Evolutionary conservation across 2,113 vertebrate genomes (phyloP).

Genomic region (Bombycilla garrulus): DNA sequence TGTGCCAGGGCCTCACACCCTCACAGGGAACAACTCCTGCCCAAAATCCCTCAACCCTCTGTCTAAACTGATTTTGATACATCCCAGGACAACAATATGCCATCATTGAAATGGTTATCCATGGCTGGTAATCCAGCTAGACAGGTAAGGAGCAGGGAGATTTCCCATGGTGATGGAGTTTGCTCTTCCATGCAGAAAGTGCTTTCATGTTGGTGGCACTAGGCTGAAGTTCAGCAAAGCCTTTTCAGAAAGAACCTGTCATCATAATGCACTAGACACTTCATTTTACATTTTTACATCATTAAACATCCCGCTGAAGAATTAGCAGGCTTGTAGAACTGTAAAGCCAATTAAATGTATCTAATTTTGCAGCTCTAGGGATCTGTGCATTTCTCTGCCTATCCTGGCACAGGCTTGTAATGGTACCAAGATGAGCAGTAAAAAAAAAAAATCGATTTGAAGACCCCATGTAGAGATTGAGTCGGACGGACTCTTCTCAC

Average conservation of each 20-base stretch:
- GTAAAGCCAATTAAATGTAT: neutral
- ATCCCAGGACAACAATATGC: neutral
- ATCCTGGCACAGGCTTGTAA: neutral
- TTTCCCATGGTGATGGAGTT: neutral
- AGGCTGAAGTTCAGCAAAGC: neutral
- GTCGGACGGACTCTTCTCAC: neutral
- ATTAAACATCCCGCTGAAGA: neutral
- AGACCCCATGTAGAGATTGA: neutral
- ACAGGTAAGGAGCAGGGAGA: neutral
- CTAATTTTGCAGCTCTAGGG: neutral
- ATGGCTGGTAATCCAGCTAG: too few relatives aligned
- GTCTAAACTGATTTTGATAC: neutral
- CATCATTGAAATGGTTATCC: neutral
- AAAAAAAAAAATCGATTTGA: neutral
- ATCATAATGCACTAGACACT: neutral
- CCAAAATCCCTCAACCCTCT: neutral
- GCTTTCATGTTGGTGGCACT: neutral
- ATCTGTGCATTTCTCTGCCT: neutral
- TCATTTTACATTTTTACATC: neutral
- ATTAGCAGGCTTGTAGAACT: neutral
- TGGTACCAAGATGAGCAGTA: neutral
- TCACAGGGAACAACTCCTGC: neutral
- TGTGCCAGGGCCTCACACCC: rapidly evolving
- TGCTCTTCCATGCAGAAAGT: neutral
- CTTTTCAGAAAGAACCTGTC: neutral